A percentile compares a stretch with the other conserved stretches of the same genome.
Conservation (phyloP, 2,797 vertebrate species). For the Trematomus bernacchii region DNA sequence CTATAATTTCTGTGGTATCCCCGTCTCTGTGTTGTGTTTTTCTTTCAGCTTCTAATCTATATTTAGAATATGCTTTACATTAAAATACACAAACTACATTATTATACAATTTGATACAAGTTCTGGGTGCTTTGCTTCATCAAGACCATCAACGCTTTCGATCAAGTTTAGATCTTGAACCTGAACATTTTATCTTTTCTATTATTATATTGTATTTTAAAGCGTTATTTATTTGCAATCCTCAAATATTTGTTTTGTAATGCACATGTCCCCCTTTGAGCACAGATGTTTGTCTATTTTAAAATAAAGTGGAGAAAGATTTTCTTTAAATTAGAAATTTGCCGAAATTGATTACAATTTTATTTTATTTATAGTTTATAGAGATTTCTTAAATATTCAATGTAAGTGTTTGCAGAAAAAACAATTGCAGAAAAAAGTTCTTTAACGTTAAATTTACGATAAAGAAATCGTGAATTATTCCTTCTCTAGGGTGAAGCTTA, state of each 20-base stretch:
- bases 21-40: conserved; percentile 59
- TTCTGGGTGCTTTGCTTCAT: not conserved
- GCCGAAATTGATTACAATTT: not conserved
- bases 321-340: not conserved
- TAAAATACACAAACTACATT: not conserved
- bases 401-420: too few species aligned
- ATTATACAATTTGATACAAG: not conserved
- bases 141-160: not conserved
- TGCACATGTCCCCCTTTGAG: not conserved
- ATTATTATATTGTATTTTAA: not conserved
- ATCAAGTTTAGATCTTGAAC: not conserved
- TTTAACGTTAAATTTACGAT: too few species aligned
- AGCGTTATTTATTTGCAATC: not conserved
- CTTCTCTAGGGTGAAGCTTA: not conserved
- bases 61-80: not conserved
- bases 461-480: not conserved
- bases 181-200: not conserved
- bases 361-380: too few species aligned
- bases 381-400: too few species aligned
- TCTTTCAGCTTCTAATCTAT: conserved; percentile 1
- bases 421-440: too few species aligned
- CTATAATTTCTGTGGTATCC: conserved; percentile 91
- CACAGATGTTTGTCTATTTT: not conserved
- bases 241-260: not conserved
- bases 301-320: not conserved